These are phyloP conservation scores for Blastomussa wellsi DNA, from an alignment of 92 coral and sea anemone genomes.

Conservation along the genomic window DNA sequence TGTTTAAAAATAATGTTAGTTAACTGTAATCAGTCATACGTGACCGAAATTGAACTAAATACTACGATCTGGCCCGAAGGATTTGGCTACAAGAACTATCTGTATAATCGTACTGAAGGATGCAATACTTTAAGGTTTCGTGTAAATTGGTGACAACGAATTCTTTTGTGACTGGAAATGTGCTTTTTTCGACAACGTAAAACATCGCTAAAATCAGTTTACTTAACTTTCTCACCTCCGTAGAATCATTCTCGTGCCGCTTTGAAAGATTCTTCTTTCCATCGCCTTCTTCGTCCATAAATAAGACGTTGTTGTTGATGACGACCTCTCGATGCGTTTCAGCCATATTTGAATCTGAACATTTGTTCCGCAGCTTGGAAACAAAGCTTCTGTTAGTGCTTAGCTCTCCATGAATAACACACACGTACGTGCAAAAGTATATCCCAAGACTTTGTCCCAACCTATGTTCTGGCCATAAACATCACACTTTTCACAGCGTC, in stretches of 20 bases:
- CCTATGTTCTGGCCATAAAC: neutral
- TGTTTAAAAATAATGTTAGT: no score
- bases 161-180: neutral
- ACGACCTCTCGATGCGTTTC: neutral
- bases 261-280: neutral
- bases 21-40: neutral
- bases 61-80: neutral
- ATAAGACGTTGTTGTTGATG: slow-evolving; percentile 12
- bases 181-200: neutral
- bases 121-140: neutral
- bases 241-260: neutral
- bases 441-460: neutral
- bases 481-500: neutral
- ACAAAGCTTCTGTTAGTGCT: neutral
- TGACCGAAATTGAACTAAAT: neutral
- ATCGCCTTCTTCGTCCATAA: neutral
- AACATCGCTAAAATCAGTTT: neutral
- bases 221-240: neutral
- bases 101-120: neutral
- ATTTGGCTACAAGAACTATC: neutral
- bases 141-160: neutral
- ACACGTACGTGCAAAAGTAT: neutral
- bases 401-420: neutral
- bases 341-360: slow-evolving; percentile 8
- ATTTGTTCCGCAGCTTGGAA: neutral